Conservation (phyloP, 2,113 vertebrate genomes). For the Tragelaphus imberbis region DNA sequence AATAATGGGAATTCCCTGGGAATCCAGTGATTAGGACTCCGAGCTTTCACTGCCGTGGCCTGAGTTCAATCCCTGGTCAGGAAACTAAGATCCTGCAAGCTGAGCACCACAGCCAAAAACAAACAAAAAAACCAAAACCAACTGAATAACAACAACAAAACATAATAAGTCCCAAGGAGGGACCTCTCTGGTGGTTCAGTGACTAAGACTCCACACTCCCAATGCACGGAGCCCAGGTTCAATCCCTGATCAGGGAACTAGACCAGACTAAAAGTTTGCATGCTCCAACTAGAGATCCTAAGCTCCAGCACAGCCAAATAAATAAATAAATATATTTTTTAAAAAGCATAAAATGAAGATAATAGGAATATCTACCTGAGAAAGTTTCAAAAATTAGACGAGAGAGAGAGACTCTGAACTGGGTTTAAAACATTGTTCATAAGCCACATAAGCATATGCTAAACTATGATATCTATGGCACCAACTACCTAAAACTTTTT, state of each 20-base stretch:
- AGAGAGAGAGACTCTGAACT: neutral
- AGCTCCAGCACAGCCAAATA: neutral
- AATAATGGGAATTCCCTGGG: neutral
- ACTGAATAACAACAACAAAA: neutral
- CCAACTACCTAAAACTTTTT: neutral
- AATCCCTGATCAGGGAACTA: neutral
- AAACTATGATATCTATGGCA: neutral
- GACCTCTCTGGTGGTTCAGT: neutral
- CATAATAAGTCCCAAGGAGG: neutral
- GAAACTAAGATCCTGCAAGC: neutral
- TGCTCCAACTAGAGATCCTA: neutral
- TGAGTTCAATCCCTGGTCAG: neutral
- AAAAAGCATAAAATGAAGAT: neutral
- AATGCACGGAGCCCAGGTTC: neutral
- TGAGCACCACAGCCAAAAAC: fast-evolving
- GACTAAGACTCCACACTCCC: neutral
- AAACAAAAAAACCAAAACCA: neutral
- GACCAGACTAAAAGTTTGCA: neutral
- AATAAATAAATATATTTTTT: neutral
- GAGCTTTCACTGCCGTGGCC: neutral
- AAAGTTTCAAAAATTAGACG: neutral
- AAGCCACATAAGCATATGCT: neutral
- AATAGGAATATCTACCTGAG: neutral
- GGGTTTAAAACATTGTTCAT: neutral
- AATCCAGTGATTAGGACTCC: neutral